Conservation (phyloP, 1,140 invertebrate genomes). For the Gryon sp. region DNA sequence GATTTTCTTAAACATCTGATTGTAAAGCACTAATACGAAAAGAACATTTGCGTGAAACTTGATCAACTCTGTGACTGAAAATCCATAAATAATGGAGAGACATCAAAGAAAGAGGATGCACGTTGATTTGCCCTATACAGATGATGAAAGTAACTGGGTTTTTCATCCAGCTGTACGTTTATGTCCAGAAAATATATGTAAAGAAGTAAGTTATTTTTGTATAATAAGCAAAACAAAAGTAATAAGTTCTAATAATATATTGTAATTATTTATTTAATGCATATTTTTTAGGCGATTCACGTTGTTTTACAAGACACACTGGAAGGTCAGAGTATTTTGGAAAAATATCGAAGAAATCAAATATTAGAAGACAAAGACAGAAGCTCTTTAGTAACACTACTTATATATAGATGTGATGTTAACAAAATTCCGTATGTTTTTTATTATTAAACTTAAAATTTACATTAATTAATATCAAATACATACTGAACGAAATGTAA, state of each 20-base stretch:
- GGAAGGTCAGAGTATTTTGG: neutral
- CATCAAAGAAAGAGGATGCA: too few species aligned
- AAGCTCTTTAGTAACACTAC: neutral
- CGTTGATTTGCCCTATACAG: too few species aligned
- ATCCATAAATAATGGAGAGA: too few species aligned
- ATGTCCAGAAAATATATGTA: neutral
- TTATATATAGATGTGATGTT: conserved; percentile 7
- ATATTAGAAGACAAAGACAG: conserved; percentile 2
- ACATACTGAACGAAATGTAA: too few species aligned
- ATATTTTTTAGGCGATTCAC: neutral
- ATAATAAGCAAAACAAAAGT: neutral
- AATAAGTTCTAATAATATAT: too few species aligned
- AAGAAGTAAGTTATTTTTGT: neutral
- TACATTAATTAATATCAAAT: neutral
- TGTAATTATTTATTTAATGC: too few species aligned
- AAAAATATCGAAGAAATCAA: neutral
- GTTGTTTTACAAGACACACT: conserved; percentile 1
- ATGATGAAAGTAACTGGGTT: too few species aligned
- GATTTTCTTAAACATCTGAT: too few species aligned
- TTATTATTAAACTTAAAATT: neutral
- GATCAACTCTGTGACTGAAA: too few species aligned
- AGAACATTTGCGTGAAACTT: too few species aligned
- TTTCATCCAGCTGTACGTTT: neutral
- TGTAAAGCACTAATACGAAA: too few species aligned
- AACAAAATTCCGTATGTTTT: conserved; percentile 1